Evolutionary conservation across 2,797 vertebrate genomes (phyloP).

Genomic region (Muscicapa striata): DNA sequence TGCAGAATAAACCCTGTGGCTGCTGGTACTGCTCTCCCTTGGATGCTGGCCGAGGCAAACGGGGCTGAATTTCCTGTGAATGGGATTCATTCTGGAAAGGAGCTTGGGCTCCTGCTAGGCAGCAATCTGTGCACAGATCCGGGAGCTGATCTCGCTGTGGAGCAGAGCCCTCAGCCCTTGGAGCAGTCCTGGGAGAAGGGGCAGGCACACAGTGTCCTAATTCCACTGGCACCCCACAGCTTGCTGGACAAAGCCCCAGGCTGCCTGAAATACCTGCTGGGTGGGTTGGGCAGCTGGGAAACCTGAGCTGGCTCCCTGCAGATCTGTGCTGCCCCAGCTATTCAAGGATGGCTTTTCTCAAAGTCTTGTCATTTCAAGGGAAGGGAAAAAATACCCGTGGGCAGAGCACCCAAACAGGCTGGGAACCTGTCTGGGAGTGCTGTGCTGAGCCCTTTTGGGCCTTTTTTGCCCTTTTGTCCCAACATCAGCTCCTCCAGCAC

Average conservation of each 20-base stretch:
- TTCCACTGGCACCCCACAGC: neutral
- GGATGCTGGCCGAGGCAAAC: neutral
- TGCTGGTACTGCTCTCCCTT: neutral
- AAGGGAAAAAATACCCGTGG: neutral
- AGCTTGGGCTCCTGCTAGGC: neutral
- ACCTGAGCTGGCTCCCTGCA: neutral
- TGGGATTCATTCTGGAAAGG: neutral
- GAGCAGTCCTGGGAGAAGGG: neutral
- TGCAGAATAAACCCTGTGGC: neutral
- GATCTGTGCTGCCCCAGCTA: neutral
- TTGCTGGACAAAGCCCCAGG: neutral
- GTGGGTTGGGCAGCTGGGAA: neutral
- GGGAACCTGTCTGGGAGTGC: neutral
- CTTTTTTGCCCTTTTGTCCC: neutral
- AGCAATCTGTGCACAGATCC: neutral
- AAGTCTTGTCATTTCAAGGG: neutral
- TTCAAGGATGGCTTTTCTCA: neutral
- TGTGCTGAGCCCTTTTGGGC: neutral
- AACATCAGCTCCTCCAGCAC: neutral
- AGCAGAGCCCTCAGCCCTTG: neutral
- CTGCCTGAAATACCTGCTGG: neutral
- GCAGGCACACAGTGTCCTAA: neutral
- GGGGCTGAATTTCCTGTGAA: neutral
- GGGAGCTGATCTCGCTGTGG: neutral
- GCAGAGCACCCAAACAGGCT: neutral